Evolutionary conservation across 2,113 vertebrate species (phyloP).

Genomic region (Pardalotus punctatus): DNA sequence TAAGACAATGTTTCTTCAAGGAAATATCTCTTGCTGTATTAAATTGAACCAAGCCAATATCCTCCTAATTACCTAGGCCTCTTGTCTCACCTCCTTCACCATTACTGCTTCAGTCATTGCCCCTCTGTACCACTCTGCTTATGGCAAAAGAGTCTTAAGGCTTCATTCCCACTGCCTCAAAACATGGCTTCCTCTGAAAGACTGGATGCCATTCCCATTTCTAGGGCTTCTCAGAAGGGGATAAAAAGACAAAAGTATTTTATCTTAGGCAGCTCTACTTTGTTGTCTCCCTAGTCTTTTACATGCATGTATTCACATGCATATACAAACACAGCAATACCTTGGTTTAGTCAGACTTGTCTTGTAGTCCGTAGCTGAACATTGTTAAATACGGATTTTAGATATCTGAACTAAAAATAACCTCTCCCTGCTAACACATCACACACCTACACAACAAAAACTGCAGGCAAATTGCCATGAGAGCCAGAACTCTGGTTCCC

Average conservation of each 20-base stretch:
- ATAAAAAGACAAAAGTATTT: neutral
- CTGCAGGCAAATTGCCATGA: neutral
- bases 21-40: neutral
- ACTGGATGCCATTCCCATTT: neutral
- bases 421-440: neutral
- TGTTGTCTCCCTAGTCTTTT: neutral
- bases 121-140: neutral
- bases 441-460: neutral
- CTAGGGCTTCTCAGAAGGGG: neutral
- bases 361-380: neutral
- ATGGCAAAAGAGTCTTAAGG: neutral
- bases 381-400: neutral
- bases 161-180: neutral
- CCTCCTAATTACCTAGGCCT: neutral
- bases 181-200: neutral
- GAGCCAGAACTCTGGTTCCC: neutral
- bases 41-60: neutral
- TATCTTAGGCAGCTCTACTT: neutral
- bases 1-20: neutral
- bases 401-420: neutral
- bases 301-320: rapidly evolving
- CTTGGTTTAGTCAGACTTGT: neutral
- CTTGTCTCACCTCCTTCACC: neutral
- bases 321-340: neutral
- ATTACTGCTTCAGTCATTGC: neutral